Conservation (phyloP, 1,140 invertebrate genomes). For the Muscidifurax raptorellus region DNA sequence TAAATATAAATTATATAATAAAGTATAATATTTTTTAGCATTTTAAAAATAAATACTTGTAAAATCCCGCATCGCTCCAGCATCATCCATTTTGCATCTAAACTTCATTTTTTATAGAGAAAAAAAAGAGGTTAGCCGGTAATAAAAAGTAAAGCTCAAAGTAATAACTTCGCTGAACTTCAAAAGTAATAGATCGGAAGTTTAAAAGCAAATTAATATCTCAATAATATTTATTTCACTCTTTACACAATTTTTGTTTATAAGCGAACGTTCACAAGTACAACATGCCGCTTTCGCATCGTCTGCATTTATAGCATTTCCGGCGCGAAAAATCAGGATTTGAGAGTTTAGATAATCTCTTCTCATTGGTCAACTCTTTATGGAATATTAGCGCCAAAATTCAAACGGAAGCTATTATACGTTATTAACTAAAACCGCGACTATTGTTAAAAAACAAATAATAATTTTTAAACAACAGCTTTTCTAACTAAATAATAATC, state of each 20-base stretch:
- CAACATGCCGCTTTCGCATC: not conserved
- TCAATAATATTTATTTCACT: not conserved
- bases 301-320: not conserved
- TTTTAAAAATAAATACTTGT: conserved; percentile 62
- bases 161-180: not conserved
- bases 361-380: not conserved
- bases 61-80: conserved; percentile 78
- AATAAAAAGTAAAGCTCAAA: not conserved
- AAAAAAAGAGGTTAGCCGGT: conserved; percentile 3
- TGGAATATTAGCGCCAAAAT: not conserved
- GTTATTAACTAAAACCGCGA: too few species aligned
- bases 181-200: not conserved
- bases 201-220: not conserved
- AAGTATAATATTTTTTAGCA: conserved; percentile 34
- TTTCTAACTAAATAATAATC: too few species aligned
- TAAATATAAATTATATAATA: conserved; percentile 41
- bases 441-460: too few species aligned
- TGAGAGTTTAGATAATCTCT: not conserved
- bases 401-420: too few species aligned
- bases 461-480: too few species aligned
- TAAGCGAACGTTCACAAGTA: not conserved
- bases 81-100: conserved; percentile 77
- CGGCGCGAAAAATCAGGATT: not conserved
- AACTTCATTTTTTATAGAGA: conserved; percentile 74
- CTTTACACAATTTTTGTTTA: not conserved